Base-by-base conservation (phyloP, 2,113 vertebrate genomes). In the Blennius ocellaris region DNA sequence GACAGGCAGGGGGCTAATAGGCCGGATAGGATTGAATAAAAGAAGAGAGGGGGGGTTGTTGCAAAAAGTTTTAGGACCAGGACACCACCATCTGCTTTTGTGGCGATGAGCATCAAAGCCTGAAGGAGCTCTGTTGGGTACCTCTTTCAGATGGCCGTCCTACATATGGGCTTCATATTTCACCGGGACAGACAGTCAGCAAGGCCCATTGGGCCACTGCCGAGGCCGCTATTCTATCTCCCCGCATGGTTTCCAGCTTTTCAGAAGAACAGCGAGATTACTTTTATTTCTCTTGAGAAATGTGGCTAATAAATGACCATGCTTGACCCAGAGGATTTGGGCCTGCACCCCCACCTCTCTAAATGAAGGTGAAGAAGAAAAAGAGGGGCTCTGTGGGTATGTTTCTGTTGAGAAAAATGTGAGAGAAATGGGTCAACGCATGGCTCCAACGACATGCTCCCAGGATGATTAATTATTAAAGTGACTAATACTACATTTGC, bases 381-480 rank as follows among this genome's bases (percentile, higher is more conserved):
- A 66, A 57, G 58, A 11, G 11, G 11, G 68, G 37, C 69, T 86
- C 70, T 81, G 50, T 85, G 85, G 83, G 64, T 69, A 67, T 78
- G 86, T 90, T 85, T 69, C 83, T 78, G 78, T 87, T 82, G 80
- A 81, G 83, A 85, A 83, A 82, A 80, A 76, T 88, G 76, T 83
- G 83, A 39, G 12, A 86, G 82, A 93, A 94, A 92, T 93, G 87
- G 93, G 94, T 92, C 93, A 94, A 69, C 67, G 60, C 76, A 83
- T 88, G 89, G 84, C 90, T 87, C 66, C 79, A 84, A 85, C 82
- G 69, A 88, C 89, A 85, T 78, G 90, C 92, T 94, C 87, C 84
- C 88, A 90, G 86, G 86, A 79, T 91, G 86, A 94, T 94, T 94
- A 90, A 94, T 93, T 94, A 94, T 94, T 94, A 75, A 94, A 90